Evolutionary conservation across 2,113 vertebrate genomes (phyloP), one percentile per base, ranked within the genome.

Genomic region (Halcyon senegalensis): DNA sequence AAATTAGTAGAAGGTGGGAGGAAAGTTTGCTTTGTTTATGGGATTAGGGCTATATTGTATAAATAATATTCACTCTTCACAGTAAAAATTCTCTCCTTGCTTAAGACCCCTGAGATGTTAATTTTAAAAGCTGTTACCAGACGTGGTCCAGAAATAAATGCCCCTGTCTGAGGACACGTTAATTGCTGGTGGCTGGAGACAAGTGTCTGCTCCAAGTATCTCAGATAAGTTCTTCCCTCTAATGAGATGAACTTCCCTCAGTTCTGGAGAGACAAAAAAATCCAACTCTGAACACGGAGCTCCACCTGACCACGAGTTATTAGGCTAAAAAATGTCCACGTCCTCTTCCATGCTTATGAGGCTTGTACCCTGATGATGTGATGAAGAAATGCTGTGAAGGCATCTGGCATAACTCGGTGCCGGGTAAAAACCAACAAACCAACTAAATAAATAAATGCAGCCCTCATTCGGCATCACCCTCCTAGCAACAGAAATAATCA

Each of bases 401-500:
- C 87, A 67, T 77, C 89, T 83, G 84, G 35, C 81, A 31, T 13
- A 19, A 58, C 53, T 84, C 67, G n/a, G 87, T 91, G 89, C 90
- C 92, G 93, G 95, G 87, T 74, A 84, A 41, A 53, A 87, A 91
- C 19, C 43, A 90, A 84, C 30, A 24, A 87, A 91, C 19, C 30
- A 74, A 94, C 59, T 12, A 93, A 80, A 51, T 27, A 94, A 88
- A 76, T 44, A 77, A 68, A 83, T 5, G 37, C 43, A 6, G 23
- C 24, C 91, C 58, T 90, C 55, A 27, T 93, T 93, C 87, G 82
- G 84, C 73, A 88, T 33, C 69, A 89, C 82, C 68, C 58, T 96
- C 91, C 74, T 70, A 87, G 81, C 78, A 90, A 70, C 63, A 89
- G 79, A 96, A 93, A 96, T 94, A 89, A 91, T 75, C 92, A 53